These are phyloP conservation scores for Lanius ludovicianus DNA, from an alignment of 2,113 vertebrate genomes.

Conservation along the genomic window DNA sequence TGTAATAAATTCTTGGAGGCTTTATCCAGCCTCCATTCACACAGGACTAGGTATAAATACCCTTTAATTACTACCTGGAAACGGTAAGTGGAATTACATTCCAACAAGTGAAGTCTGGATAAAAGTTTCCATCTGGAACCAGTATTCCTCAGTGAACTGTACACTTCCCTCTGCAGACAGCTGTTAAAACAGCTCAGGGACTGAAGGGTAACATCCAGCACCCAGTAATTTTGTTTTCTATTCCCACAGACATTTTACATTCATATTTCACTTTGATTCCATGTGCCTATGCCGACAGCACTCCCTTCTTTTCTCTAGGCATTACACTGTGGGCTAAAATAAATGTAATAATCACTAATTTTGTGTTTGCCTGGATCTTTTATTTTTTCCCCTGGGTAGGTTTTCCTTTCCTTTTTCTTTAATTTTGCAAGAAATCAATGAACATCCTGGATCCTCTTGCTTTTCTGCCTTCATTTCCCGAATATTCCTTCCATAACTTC, in stretches of 20 bases:
- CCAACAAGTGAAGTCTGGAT: fast-evolving
- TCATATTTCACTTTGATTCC: background rate
- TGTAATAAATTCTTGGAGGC: background rate
- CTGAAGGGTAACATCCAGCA: background rate
- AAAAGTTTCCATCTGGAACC: background rate
- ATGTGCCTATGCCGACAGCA: background rate
- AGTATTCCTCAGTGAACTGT: background rate
- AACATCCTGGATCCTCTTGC: background rate
- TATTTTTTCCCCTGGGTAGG: too few relatives aligned
- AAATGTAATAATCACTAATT: background rate
- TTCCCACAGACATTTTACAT: background rate
- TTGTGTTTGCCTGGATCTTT: background rate
- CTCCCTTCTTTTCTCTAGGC: background rate
- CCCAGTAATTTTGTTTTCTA: background rate
- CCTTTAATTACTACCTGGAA: background rate
- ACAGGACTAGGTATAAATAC: background rate
- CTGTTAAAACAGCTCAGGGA: background rate
- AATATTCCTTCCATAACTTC: background rate
- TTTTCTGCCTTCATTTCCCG: background rate
- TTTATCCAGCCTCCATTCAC: background rate
- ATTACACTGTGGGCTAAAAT: background rate
- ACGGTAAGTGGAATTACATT: background rate
- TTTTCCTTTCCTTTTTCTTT: background rate
- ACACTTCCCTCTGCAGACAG: background rate
- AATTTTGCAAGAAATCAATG: background rate